Base-by-base conservation (phyloP, 2,888 invertebrate species). In the Sphinx pinastri region DNA sequence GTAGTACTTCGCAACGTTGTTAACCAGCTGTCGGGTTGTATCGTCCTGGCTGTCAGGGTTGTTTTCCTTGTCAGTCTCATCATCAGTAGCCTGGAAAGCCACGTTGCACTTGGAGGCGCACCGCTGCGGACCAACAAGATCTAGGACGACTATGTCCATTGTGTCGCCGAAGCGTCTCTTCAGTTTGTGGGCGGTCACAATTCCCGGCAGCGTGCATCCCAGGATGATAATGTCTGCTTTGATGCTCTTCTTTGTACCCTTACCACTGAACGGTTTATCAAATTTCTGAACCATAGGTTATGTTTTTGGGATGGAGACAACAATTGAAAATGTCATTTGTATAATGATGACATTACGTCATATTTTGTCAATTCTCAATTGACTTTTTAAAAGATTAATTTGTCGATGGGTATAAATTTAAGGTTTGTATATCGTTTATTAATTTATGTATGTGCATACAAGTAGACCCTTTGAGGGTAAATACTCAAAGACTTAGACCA, bases 171-270 rank as follows among this genome's bases (percentile, higher is more conserved):
- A 93, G 69, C 82, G 89, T 71, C 84, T 88, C 81, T 88, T 91
- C 14, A 94, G 80, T 73, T 93, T 91, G 81, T 94, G 89, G 0
- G 94, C 94, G 0, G 90, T 85, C 11, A 94, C 91, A 45, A 93
- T 89, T 1, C 93, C 94, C 7, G 93, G 90, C 1, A 94, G 84
- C 66, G 86, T 92, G 76, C 92, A 91, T 82, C 94, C 94, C 74
- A 94, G 75, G 55, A 94, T 86, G 49, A 94, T 93, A 8, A 94
- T 87, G 71, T 94, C 94, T 11, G 91, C 93, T 73, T 84, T 85
- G 16, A 93, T 81, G 68, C 82, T 80, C 13, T 78, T 80, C 69
- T 80, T 75, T 11, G 66, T 67, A 13, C 72, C 70, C 49, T 67
- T 74, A 2, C 49, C 70, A 47, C 68, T 71, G 49, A 68, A 71